Evolutionary conservation across 1,140 invertebrate genomes (phyloP), one percentile per base, ranked within the genome.

Genomic region (Sycophila sp.): DNA sequence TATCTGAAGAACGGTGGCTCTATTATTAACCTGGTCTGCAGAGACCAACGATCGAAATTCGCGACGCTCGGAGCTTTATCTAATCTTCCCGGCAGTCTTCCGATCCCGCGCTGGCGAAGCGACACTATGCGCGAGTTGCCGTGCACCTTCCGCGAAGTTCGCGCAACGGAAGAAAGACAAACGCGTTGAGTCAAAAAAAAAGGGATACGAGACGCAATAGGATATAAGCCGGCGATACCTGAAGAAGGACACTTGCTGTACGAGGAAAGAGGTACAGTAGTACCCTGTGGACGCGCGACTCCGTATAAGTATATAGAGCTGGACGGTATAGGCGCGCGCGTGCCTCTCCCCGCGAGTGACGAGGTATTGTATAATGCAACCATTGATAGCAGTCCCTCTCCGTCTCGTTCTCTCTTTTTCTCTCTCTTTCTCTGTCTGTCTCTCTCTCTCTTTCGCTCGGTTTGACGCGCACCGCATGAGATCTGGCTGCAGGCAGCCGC

Each of bases 301-400:
- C n/a, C 15, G 6, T 17, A 2, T 10, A 47, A 8, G 26, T 11
- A 32, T 11, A 47, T 1, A 22, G 2, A 8, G 17, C 0, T 22
- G 4, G 0, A 8, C 34, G 34, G 49, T 65, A 55, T 40, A 38
- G 65, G 60, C 68, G 59, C 78, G 64, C 47, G 55, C 47, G 22
- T 28, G 34, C 53, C n/a, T n/a, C n/a, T n/a, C n/a, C n/a, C n/a
- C n/a, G 45, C 26, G 68, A 74, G 77, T 77, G 78, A 64, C 13
- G 26, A 64, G 34, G 11, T 36, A 63, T 51, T 82, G 80, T 83
- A 85, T 84, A 85, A 84, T 85, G 77, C 82, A 82, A 76, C 80
- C 83, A 85, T 85, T 85, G 82, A 84, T 85, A 84, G 81, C 80
- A 80, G 80, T 40, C n/a, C n/a, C n/a, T 19, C 24, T 62, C n/a